These are phyloP conservation scores for Halcyon smyrnensis DNA, from an alignment of 2,797 vertebrate genomes.

Conservation along the genomic window DNA sequence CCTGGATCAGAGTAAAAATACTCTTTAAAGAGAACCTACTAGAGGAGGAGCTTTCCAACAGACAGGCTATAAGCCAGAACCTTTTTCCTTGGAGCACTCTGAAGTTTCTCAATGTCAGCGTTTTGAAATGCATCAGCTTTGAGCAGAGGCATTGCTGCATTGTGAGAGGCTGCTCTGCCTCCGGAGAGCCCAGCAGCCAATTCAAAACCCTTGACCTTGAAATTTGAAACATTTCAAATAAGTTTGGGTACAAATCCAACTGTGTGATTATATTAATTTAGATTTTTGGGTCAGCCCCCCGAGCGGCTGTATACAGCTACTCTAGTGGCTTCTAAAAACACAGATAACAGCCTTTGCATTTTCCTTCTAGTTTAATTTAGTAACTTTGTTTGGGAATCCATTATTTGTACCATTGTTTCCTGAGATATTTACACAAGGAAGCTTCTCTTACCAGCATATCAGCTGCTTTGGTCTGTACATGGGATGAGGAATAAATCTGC, in stretches of 20 bases:
- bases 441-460: background rate
- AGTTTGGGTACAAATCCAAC: background rate
- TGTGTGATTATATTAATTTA: background rate
- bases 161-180: background rate
- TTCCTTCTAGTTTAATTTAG: background rate
- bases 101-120: background rate
- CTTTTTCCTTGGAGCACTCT: background rate
- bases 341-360: background rate
- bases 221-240: background rate
- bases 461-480: background rate
- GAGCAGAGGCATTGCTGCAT: background rate
- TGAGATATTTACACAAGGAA: constrained; percentile 11
- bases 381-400: background rate
- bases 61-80: background rate
- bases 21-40: background rate
- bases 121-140: background rate
- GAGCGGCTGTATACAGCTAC: background rate
- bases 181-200: constrained; percentile 4
- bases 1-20: background rate
- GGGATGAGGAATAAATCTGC: constrained; percentile 19
- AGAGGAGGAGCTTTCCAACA: background rate
- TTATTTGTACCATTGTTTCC: constrained; percentile 34
- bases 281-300: background rate
- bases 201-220: background rate
- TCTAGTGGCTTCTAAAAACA: background rate